phyloP scores from a whole-genome alignment of 2,113 vertebrate species.

The Pavo muticus region DNA sequence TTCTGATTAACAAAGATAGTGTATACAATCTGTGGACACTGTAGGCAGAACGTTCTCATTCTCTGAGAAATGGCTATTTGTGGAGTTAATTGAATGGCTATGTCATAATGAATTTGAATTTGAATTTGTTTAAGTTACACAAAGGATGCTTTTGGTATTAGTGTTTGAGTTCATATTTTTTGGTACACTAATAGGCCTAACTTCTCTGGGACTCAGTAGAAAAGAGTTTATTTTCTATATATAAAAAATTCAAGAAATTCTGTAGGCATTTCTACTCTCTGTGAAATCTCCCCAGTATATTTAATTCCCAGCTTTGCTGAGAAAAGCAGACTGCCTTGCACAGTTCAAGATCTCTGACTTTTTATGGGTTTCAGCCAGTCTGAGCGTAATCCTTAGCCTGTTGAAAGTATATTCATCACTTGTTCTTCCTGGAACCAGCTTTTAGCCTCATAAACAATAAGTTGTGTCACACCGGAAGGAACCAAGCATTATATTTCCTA shows the following conservation, averaged over 20 bases:
- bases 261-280: background rate
- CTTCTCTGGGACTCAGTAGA: background rate
- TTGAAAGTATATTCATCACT: background rate
- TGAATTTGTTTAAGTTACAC: background rate
- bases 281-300: background rate
- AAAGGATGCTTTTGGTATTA: background rate
- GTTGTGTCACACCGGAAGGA: background rate
- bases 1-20: background rate
- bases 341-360: background rate
- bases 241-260: background rate
- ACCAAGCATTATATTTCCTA: background rate
- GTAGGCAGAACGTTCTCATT: background rate
- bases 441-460: constrained; percentile 9
- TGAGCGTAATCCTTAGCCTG: constrained; percentile 3
- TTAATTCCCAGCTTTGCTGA: background rate
- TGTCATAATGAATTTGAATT: background rate
- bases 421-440: background rate
- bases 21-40: background rate
- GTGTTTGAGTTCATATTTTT: background rate
- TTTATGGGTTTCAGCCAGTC: background rate
- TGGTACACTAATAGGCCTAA: background rate
- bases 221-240: background rate
- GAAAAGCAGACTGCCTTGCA: background rate
- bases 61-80: background rate
- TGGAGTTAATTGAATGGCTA: background rate